Evolutionary conservation across 2,113 vertebrate species (phyloP), one percentile per base, ranked within the genome.

Genomic region (Sisor rabdophorus): DNA sequence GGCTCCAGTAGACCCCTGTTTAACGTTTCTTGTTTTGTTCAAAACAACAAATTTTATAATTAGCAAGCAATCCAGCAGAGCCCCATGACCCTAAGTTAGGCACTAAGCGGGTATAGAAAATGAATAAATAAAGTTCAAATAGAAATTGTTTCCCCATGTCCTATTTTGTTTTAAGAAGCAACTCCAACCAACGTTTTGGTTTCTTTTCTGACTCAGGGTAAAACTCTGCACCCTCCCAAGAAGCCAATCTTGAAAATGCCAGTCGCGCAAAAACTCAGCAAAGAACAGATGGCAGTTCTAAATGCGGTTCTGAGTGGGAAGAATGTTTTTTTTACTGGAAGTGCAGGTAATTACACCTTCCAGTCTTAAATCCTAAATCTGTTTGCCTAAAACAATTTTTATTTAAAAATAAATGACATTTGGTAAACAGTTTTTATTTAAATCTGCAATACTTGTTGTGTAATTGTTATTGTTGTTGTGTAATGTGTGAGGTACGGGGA

Each of bases 241-340:
- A 94, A 91, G 83, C 89, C 89, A 4, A 26, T 83, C 40, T 80
- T 93, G 59, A 81, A 83, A 30, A 83, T 92, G 77, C 88, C 91
- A 7, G 52, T 77, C 9, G 74, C 89, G 75, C 83, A 87, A 54
- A 92, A 87, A 60, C 93, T 98, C 9, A 96, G 93, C 53, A 91
- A 89, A 63, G 95, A 96, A 44, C 97, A 99, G 87, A 87, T 91
- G 0, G 90, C 92, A 1, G 94, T 98, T 80, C 87, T 99, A 69
- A 72, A 82, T 11, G 92, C 89, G 0, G 93, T 96, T 71, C 83
- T 95, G 24, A 92, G 93, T 9, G 94, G 97, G 13, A 96, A 91
- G 87, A 98, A 93, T 28, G 73, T 98, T 75, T 99, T 99, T 92
- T 98, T 99, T 82, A 99, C 97, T 0, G 97, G 97, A 74, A 98